phyloP scores from a whole-genome alignment of 2,888 invertebrate species.

The Drosophila flavopinicola region DNA sequence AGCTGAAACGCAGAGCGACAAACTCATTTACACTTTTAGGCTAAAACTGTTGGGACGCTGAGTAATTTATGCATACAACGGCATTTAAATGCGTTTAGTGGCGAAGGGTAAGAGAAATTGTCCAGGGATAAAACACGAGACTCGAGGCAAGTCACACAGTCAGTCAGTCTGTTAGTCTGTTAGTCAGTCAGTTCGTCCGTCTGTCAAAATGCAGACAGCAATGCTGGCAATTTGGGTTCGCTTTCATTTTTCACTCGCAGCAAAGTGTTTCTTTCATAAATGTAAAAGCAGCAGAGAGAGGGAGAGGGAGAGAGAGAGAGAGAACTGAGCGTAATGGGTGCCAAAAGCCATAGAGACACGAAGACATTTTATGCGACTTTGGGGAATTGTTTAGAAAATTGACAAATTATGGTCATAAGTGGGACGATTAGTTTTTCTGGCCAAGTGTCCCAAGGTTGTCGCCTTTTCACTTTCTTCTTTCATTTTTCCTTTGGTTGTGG shows the following conservation, averaged over 20 bases:
- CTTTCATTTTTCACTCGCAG: slow-evolving; percentile 66
- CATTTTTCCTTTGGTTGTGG: neutral
- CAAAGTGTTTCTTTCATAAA: slow-evolving; percentile 49
- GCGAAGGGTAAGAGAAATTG: slow-evolving; percentile 8
- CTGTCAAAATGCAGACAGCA: slow-evolving; percentile 30
- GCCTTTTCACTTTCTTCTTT: slow-evolving; percentile 44
- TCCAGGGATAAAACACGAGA: slow-evolving; percentile 2
- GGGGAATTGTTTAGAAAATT: slow-evolving; percentile 77
- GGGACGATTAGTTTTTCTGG: slow-evolving; percentile 68
- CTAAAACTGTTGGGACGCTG: slow-evolving; percentile 49
- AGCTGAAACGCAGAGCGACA: slow-evolving; percentile 27
- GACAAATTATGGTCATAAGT: slow-evolving; percentile 77
- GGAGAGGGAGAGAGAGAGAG: slow-evolving; percentile 7
- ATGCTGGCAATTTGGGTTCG: slow-evolving; percentile 50
- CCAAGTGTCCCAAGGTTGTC: slow-evolving; percentile 59
- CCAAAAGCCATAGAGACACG: slow-evolving; percentile 64
- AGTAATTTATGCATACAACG: slow-evolving; percentile 69
- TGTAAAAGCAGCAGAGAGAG: neutral
- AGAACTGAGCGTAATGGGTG: slow-evolving; percentile 65
- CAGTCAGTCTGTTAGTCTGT: slow-evolving; percentile 7
- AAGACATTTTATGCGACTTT: slow-evolving; percentile 65
- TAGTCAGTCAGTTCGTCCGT: slow-evolving; percentile 16
- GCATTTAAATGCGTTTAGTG: slow-evolving; percentile 62
- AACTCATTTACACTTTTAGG: slow-evolving; percentile 64
- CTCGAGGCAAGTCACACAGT: slow-evolving; percentile 1